These are phyloP conservation scores for Eupithecia pulchellata DNA, from an alignment of 2,888 invertebrate species.

Conservation along the genomic window DNA sequence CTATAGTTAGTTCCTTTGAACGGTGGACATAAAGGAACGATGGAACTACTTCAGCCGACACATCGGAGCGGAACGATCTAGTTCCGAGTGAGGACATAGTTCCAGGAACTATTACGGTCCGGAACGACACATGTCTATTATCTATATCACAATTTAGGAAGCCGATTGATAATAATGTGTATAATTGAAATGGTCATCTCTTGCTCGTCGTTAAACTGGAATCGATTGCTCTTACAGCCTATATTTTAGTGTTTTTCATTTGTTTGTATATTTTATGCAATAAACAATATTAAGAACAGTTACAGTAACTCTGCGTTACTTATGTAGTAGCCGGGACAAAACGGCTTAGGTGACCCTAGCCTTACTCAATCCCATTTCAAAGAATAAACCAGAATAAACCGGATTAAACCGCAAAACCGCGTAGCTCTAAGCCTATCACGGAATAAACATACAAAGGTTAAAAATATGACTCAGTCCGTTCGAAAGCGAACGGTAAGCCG, in stretches of 20 bases:
- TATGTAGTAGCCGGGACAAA: not conserved
- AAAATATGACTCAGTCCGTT: slow-evolving; percentile 64
- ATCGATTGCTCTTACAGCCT: not conserved
- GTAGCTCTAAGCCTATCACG: slow-evolving; percentile 11
- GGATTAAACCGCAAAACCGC: slow-evolving; percentile 17
- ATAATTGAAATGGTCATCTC: not conserved
- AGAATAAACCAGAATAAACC: slow-evolving; percentile 15
- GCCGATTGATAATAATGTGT: too few relatives aligned
- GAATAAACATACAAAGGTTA: slow-evolving; percentile 41
- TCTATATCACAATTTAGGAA: too few relatives aligned
- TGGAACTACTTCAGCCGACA: too few relatives aligned
- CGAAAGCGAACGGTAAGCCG: slow-evolving; percentile 73
- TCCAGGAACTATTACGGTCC: too few relatives aligned
- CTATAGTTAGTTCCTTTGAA: too few relatives aligned
- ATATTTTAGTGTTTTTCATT: too few relatives aligned
- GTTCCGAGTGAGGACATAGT: too few relatives aligned
- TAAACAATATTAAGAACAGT: not conserved
- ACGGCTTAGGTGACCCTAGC: not conserved
- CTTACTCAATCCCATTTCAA: slow-evolving; percentile 4
- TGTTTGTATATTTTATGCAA: not conserved
- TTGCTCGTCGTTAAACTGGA: not conserved
- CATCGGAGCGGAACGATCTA: too few relatives aligned
- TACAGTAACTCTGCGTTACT: too few relatives aligned
- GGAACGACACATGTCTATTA: too few relatives aligned
- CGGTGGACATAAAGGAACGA: too few relatives aligned